Percentiles rank a stretch among this genome's conserved stretches.
These are phyloP conservation scores for Tragelaphus buxtoni DNA, from an alignment of 2,113 vertebrate species.

Conservation along the genomic window DNA sequence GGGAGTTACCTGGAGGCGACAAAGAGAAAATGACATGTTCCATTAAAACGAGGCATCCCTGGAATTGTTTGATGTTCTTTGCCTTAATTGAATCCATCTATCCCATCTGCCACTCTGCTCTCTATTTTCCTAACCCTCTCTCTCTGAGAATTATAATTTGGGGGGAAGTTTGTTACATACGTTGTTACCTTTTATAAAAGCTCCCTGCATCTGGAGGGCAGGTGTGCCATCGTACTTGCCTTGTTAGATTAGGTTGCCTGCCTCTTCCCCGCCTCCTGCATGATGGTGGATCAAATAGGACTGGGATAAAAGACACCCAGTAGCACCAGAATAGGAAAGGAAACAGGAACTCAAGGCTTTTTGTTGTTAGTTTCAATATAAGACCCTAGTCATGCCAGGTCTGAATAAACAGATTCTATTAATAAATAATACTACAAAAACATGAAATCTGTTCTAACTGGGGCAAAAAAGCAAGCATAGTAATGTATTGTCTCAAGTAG, in stretches of 20 bases:
- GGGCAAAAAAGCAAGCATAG: background rate
- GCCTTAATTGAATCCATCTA: slow-evolving; percentile 61
- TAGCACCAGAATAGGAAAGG: background rate
- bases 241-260: slow-evolving; percentile 35
- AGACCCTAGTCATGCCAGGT: background rate
- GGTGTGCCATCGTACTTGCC: background rate
- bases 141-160: slow-evolving; percentile 35
- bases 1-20: slow-evolving; percentile 29
- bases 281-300: background rate
- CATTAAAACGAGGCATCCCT: slow-evolving; percentile 38
- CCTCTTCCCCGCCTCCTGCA: background rate
- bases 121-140: slow-evolving; percentile 33
- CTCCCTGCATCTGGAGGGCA: slow-evolving; percentile 50
- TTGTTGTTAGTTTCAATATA: background rate
- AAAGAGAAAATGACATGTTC: slow-evolving; percentile 32
- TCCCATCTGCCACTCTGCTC: slow-evolving; percentile 52
- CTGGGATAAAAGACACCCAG: background rate
- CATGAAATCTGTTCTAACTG: background rate
- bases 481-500: background rate
- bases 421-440: background rate
- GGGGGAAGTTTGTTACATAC: slow-evolving; percentile 37
- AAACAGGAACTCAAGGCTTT: background rate
- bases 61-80: slow-evolving; percentile 59
- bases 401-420: background rate
- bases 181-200: slow-evolving; percentile 31